Evolutionary conservation across 2,888 invertebrate genomes (phyloP).

Genomic region (Aquatica leii): DNA sequence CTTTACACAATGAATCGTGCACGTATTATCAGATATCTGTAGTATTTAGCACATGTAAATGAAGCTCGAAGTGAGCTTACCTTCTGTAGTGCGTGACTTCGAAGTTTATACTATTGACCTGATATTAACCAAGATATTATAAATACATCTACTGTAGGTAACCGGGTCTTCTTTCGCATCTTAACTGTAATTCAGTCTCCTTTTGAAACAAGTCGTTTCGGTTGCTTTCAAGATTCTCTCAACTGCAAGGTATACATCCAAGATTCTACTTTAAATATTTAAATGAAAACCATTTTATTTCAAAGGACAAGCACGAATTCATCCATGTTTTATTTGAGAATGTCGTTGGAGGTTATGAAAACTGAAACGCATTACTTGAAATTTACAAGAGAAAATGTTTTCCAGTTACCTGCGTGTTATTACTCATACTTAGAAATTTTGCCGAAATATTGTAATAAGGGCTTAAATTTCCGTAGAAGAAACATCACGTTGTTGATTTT

Average conservation of each 20-base stretch:
- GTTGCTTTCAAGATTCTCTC: slow-evolving; percentile 1
- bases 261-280: slow-evolving; percentile 6
- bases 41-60: slow-evolving; percentile 41
- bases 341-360: slow-evolving; percentile 10
- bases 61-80: slow-evolving; percentile 35
- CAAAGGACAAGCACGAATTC: slow-evolving; percentile 12
- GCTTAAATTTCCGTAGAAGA: slow-evolving; percentile 27
- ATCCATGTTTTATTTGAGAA: slow-evolving; percentile 12
- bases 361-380: slow-evolving; percentile 1
- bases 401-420: neutral
- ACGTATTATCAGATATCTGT: slow-evolving; percentile 30
- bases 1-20: slow-evolving; percentile 28
- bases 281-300: slow-evolving; percentile 13
- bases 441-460: slow-evolving; percentile 1
- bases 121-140: slow-evolving; percentile 30
- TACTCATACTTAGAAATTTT: neutral
- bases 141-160: slow-evolving; percentile 29
- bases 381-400: slow-evolving; percentile 3
- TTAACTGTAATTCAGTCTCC: slow-evolving; percentile 7
- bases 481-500: slow-evolving; percentile 22
- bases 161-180: slow-evolving; percentile 21
- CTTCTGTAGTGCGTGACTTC: slow-evolving; percentile 37
- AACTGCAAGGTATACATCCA: neutral
- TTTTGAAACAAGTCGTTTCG: neutral
- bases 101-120: slow-evolving; percentile 24